These are phyloP conservation scores for Encarsia formosa DNA, from an alignment of 2,888 invertebrate genomes.

Conservation along the genomic window DNA sequence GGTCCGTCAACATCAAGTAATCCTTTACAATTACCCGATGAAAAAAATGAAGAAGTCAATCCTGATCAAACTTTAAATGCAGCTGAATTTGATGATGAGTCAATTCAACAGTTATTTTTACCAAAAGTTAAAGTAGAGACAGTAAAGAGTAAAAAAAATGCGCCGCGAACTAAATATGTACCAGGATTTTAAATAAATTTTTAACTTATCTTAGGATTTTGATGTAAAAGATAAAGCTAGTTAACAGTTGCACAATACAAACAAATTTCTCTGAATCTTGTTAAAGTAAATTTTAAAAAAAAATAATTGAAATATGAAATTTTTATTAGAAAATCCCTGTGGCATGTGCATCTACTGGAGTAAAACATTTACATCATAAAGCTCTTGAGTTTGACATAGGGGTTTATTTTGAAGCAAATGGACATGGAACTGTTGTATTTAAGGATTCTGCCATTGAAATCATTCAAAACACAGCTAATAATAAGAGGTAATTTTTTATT, in stretches of 20 bases:
- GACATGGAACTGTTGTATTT: conserved; percentile 93
- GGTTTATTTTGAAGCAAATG: conserved; percentile 98
- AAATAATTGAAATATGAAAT: conserved; percentile 1
- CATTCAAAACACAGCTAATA: conserved; percentile 53
- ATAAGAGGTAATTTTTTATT: conserved; percentile 46
- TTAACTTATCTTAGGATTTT: conserved; percentile 1
- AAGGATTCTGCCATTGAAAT: conserved; percentile 64
- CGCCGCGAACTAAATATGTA: conserved; percentile 28
- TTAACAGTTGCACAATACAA: neutral
- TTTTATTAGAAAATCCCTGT: conserved; percentile 78
- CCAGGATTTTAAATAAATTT: conserved; percentile 33
- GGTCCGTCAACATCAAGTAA: neutral
- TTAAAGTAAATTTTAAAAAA: neutral
- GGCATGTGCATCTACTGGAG: conserved; percentile 89
- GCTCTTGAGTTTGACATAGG: conserved; percentile 90
- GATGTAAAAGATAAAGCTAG: neutral
- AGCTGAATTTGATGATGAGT: conserved; percentile 29
- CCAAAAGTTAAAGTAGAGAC: conserved; percentile 36
- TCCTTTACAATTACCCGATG: neutral
- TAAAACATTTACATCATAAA: conserved; percentile 92
- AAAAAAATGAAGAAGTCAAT: neutral
- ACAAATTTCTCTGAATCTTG: conserved; percentile 13
- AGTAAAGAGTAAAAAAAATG: conserved; percentile 26
- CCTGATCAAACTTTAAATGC: conserved; percentile 26
- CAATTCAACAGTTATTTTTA: conserved; percentile 33